A percentile compares a stretch with the other conserved stretches of the same genome.
These are phyloP conservation scores for Microctonus brassicae DNA, from an alignment of 2,888 invertebrate species.

Conservation along the genomic window DNA sequence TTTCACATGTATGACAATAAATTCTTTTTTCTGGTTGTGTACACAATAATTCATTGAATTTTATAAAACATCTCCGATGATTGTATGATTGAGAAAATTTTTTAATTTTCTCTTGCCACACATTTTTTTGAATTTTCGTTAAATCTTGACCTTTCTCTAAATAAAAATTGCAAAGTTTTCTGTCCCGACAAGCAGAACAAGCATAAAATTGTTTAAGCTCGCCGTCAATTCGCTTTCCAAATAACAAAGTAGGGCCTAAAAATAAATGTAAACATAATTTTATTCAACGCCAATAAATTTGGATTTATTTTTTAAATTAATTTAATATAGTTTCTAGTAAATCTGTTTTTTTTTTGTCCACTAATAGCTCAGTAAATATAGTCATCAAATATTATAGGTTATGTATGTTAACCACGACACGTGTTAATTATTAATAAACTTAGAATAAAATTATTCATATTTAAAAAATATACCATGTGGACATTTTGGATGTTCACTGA, in stretches of 20 bases:
- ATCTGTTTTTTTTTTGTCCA: no score
- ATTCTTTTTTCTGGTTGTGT: conserved; percentile 63
- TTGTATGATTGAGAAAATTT: conserved; percentile 71
- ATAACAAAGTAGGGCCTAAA: conserved; percentile 77
- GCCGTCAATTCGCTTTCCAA: conserved; percentile 70
- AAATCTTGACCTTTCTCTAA: conserved; percentile 71
- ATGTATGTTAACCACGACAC: not conserved
- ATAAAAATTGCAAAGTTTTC: conserved; percentile 82
- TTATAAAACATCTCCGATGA: conserved; percentile 72
- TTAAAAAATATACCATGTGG: conserved; percentile 75
- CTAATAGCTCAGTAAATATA: no score
- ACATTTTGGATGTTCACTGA: conserved; percentile 78
- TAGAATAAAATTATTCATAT: not conserved
- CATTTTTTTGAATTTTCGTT: conserved; percentile 63
- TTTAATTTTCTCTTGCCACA: conserved; percentile 71
- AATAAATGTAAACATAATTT: no score
- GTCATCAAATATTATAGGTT: not conserved
- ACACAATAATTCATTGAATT: conserved; percentile 71
- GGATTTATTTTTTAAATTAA: no score
- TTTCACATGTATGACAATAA: conserved; percentile 78
- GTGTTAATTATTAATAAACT: not conserved
- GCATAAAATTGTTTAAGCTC: conserved; percentile 78
- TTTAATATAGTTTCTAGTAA: no score
- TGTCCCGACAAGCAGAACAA: conserved; percentile 87
- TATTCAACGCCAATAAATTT: no score